A percentile compares a stretch with the other conserved stretches of the same genome.
Conservation (phyloP, 35 echinoderm and acorn worm genomes). For the Lytechinus variegatus region DNA sequence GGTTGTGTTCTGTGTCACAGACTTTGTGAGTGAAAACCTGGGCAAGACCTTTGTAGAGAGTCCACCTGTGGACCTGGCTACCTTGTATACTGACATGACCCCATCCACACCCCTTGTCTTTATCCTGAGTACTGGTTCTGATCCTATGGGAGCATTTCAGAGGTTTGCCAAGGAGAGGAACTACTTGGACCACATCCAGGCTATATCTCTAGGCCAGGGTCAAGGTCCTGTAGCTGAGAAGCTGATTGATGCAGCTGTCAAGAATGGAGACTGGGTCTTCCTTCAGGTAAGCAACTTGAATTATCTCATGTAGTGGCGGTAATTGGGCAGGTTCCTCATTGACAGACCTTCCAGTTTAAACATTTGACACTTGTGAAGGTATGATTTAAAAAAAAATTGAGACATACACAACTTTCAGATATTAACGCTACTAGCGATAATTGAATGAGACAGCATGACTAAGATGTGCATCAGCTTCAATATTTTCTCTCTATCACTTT, state of each 20-base stretch:
- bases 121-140: conserved; percentile 94
- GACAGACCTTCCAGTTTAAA: too few relatives aligned
- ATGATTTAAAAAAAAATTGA: too few relatives aligned
- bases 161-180: conserved; percentile 91
- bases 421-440: too few relatives aligned
- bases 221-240: conserved; percentile 98
- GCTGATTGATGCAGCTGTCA: conserved; percentile 83
- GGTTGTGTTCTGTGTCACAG: conserved; percentile 97
- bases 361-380: too few relatives aligned
- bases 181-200: conserved; percentile 90
- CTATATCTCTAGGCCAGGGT: conserved; percentile 98
- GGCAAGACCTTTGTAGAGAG: conserved; percentile 97
- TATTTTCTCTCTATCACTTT: background rate
- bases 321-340: background rate
- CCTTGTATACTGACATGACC: conserved; percentile 91
- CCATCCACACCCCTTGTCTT: conserved; percentile 91
- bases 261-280: conserved; percentile 98
- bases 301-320: background rate
- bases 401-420: too few relatives aligned
- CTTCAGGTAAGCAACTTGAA: conserved; percentile 73
- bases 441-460: too few relatives aligned
- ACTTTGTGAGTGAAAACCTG: conserved; percentile 96
- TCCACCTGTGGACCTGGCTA: conserved; percentile 86
- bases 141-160: conserved; percentile 99
- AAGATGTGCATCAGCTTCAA: background rate